Evolutionary conservation across 2,888 invertebrate genomes (phyloP).

Genomic region (Colostygia pectinataria): DNA sequence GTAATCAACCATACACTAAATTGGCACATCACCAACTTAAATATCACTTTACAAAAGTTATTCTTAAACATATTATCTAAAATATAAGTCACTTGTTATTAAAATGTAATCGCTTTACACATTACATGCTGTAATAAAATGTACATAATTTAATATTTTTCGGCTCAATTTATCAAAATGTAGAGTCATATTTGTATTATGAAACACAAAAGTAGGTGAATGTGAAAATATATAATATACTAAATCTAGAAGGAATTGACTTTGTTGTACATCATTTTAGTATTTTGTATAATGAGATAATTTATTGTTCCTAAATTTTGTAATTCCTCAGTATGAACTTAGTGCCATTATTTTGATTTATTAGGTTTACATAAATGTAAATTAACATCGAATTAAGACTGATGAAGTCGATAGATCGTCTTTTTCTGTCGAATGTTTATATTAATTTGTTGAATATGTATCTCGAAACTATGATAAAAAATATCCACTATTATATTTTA

Average conservation of each 20-base stretch:
- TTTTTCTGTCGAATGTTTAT: too few species aligned
- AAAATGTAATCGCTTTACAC: constrained; percentile 22
- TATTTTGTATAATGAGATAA: constrained; percentile 51
- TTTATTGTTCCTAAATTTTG: constrained; percentile 66
- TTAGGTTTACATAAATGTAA: constrained; percentile 39
- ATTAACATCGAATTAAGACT: constrained; percentile 75
- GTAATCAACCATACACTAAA: constrained; percentile 5
- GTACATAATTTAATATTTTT: constrained; percentile 23
- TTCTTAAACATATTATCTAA: background rate
- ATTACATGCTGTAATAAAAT: constrained; percentile 14
- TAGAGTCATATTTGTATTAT: constrained; percentile 4
- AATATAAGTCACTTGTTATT: constrained; percentile 13
- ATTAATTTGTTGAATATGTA: too few species aligned
- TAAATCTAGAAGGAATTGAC: constrained; percentile 23
- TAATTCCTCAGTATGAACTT: constrained; percentile 45
- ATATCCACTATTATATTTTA: too few species aligned
- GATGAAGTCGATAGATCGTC: constrained; percentile 51
- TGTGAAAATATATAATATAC: constrained; percentile 4
- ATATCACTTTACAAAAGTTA: constrained; percentile 18
- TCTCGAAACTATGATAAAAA: too few species aligned
- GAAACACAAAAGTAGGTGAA: constrained; percentile 1
- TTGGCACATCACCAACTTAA: constrained; percentile 19
- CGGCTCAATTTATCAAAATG: constrained; percentile 32
- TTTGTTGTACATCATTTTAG: constrained; percentile 5
- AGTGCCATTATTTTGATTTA: constrained; percentile 69